Base-by-base conservation (phyloP, 2,113 vertebrate species). In the Steatornis caripensis region DNA sequence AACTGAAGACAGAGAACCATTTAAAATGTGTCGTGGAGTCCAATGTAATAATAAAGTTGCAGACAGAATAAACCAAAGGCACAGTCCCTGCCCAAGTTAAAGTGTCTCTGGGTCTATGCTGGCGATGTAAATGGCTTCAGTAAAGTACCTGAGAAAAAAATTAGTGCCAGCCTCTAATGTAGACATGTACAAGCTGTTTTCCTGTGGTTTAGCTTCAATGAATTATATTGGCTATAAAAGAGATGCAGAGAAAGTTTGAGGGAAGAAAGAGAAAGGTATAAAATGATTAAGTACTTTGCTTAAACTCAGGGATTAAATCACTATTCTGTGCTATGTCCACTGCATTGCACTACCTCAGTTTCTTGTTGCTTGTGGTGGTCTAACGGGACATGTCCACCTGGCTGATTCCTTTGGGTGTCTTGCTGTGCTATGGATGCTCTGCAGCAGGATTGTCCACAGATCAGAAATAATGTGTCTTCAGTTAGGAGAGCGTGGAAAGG, bases 1-100 rank as follows among this genome's bases (percentile, higher is more conserved):
- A 93, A 69, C 15, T 87, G 93, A 95, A 91, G 90, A 84, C 86
- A 94, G 72, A 49, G 70, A 94, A 69, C 11, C 26, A 46, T 84
- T 87, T 91, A 83, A 91, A 94, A 84, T 37, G 16, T 78, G 80
- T 84, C 6, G 0, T 30, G 11, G 60, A 89, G 84, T 77, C 74
- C 77, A 83, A 48, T 13, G 26, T 34, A 93, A 87, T 85, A 94
- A 91, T 72, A 41, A 93, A 93, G 51, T 46, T 0, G 0, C 49
- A 89, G 65, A 78, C 65, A 92, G 91, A 91, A 89, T 71, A 86
- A 93, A 72, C 39, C 45, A 77, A 91, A 90, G 54, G 55, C 16
- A 43, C 15, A 58, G 57, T 74, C 45, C 26, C 41, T 80, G 49
- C 54, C 36, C 57, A 72, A 82, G 79, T 49, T 43, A 34, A 93